Evolutionary conservation across 2,888 invertebrate species (phyloP).

Genomic region (Craniophora ligustri): DNA sequence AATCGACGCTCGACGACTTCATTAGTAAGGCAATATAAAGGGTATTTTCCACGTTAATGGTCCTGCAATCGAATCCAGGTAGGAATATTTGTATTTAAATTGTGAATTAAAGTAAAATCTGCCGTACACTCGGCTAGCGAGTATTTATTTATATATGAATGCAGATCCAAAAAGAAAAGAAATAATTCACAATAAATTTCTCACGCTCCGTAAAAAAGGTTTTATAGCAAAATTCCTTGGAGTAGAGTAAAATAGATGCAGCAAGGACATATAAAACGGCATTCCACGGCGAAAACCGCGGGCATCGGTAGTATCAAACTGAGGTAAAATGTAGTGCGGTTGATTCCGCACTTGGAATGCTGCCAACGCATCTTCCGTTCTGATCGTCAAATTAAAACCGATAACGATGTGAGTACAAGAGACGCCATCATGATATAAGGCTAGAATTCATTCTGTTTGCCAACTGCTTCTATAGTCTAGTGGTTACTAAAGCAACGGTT

Average conservation of each 20-base stretch:
- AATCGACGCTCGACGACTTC: too few relatives aligned
- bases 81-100: too few relatives aligned
- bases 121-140: too few relatives aligned
- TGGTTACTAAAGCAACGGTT: too few relatives aligned
- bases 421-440: slow-evolving; percentile 13
- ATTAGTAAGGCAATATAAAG: too few relatives aligned
- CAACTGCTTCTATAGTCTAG: too few relatives aligned
- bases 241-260: slow-evolving; percentile 39
- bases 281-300: slow-evolving; percentile 46
- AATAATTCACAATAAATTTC: neutral
- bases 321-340: slow-evolving; percentile 53
- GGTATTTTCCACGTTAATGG: too few relatives aligned
- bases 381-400: slow-evolving; percentile 34
- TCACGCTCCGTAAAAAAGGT: neutral
- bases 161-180: too few relatives aligned
- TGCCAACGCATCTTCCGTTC: slow-evolving; percentile 61
- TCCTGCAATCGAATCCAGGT: too few relatives aligned
- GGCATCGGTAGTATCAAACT: slow-evolving; percentile 40
- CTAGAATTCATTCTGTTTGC: slow-evolving; percentile 6
- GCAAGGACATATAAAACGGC: slow-evolving; percentile 43
- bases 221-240: neutral
- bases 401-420: slow-evolving; percentile 18
- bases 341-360: slow-evolving; percentile 53
- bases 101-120: too few relatives aligned
- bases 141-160: too few relatives aligned